A percentile compares a stretch with the other conserved stretches of the same genome.
These are phyloP conservation scores for Cryptoprocta ferox DNA, from an alignment of 2,797 vertebrate genomes.

Conservation along the genomic window DNA sequence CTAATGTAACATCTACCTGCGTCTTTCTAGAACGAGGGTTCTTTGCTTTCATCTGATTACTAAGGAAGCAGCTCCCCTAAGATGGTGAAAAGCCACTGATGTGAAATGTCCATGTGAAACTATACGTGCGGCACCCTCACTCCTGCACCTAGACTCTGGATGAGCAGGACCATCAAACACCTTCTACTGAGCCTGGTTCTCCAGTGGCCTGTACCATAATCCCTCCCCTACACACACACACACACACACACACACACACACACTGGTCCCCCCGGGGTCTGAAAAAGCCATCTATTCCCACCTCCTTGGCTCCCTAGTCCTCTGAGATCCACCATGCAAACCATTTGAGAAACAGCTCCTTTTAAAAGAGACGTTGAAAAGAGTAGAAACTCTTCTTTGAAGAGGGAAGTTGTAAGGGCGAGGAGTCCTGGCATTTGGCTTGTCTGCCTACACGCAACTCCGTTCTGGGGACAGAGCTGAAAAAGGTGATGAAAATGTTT, in stretches of 20 bases:
- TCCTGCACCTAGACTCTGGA: neutral
- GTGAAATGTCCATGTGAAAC: neutral
- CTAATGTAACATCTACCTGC: neutral
- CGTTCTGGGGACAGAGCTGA: neutral
- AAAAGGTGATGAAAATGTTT: neutral
- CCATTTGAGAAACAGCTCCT: neutral
- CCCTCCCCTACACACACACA: neutral
- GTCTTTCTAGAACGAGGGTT: neutral
- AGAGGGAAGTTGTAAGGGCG: neutral
- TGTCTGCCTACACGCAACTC: neutral
- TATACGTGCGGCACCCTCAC: neutral
- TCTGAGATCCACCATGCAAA: neutral
- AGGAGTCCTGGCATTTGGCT: neutral
- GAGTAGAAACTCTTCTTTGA: neutral
- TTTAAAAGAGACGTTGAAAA: neutral
- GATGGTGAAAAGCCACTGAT: neutral
- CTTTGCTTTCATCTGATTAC: neutral
- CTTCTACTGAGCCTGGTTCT: neutral
- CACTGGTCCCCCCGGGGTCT: neutral
- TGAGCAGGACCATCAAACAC: neutral
- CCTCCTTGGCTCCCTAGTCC: neutral
- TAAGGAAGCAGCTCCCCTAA: neutral
- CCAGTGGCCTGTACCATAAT: neutral
- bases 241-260: neutral
- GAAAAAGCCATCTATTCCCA: neutral